A percentile compares a stretch with the other conserved stretches of the same genome.
Conservation (phyloP, 2,888 invertebrate species). For the Therioaphis trifolii region DNA sequence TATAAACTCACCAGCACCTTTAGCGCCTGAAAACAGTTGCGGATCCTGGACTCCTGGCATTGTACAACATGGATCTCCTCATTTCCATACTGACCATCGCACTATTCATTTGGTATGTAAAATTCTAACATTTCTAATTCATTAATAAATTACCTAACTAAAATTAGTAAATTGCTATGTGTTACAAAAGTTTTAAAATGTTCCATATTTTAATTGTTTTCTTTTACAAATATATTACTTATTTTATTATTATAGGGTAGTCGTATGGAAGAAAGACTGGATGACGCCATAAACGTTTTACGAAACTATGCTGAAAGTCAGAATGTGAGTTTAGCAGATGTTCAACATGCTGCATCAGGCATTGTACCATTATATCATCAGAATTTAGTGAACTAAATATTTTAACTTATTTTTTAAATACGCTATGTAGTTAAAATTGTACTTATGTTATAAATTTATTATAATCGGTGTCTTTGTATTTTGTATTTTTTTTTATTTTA, state of each 20-base stretch:
- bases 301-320: slow-evolving; percentile 94
- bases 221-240: neutral
- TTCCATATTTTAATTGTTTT: neutral
- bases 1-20: slow-evolving; percentile 91
- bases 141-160: slow-evolving; percentile 20
- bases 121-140: slow-evolving; percentile 63
- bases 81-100: slow-evolving; percentile 68
- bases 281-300: slow-evolving; percentile 94
- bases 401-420: slow-evolving; percentile 23
- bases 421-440: too few relatives aligned
- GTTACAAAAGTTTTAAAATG: slow-evolving; percentile 4
- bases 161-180: neutral
- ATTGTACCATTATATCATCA: slow-evolving; percentile 64
- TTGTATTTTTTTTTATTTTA: slow-evolving; percentile 63
- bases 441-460: too few relatives aligned
- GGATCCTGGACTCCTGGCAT: slow-evolving; percentile 69
- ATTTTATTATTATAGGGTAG: slow-evolving; percentile 56
- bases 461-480: neutral
- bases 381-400: slow-evolving; percentile 65
- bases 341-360: slow-evolving; percentile 63
- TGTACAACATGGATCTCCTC: slow-evolving; percentile 70
- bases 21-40: slow-evolving; percentile 66
- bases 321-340: slow-evolving; percentile 68
- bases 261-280: slow-evolving; percentile 92
- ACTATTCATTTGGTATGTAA: slow-evolving; percentile 74